Evolutionary conservation across 1,140 invertebrate species (phyloP), one percentile per base, ranked within the genome.

Genomic region (Bombus superbus): DNA sequence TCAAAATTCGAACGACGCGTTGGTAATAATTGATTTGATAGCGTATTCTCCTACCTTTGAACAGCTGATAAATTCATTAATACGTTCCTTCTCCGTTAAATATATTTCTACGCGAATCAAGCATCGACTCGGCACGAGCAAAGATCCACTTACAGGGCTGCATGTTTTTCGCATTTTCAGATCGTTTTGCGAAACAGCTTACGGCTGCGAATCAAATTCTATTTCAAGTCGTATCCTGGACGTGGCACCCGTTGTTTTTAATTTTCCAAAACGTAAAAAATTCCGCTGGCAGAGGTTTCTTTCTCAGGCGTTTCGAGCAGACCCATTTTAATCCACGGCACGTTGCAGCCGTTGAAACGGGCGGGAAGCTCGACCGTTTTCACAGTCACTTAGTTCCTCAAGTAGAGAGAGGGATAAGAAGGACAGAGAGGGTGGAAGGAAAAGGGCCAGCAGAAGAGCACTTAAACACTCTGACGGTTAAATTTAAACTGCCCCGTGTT

Each of bases 381-480:
- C 90, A 90, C 90, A 91, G 90, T 91, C 90, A 88, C 89, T 90
- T 90, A 90, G 86, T 86, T 90, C 77, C 47, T 76, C 79, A 10
- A 86, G 86, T 87, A 79, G 38, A 66, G 57, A 73, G 57, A 38
- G 59, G 59, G 69, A 72, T 82, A 86, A 86, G 78, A 62, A 59
- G 68, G 76, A 59, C 44, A 78, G 69, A 86, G 83, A 83, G 80
- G 72, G 73, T 42, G 77, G 73, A 68, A 78, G 57, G 79, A 86
- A 72, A 83, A 81, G 80, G 80, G 85, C 84, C 69, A 83, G 44
- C 74, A 74, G 74, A 85, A 87, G 89, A 88, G 89, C 88, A 90
- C 84, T 92, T 91, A 89, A 92, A 81, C 91, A 87, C 79, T 89
- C 87, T 88, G 90, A 92, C 89, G 91, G 91, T 92, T 91, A 92